phyloP scores from a whole-genome alignment of 2,797 vertebrate genomes.

The Sebastes baramenuke region DNA sequence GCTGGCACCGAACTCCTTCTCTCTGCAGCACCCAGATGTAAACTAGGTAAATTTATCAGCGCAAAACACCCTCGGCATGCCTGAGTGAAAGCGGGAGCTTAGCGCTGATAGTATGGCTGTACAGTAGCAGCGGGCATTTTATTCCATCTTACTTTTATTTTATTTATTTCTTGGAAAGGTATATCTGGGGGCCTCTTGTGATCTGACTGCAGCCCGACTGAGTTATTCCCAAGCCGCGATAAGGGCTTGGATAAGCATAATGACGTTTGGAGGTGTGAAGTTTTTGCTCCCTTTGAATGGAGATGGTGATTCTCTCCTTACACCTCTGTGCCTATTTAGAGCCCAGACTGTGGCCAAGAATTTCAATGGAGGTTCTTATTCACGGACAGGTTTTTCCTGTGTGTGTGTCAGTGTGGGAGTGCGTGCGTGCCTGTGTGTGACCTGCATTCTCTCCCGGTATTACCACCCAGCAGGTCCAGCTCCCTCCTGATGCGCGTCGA shows the following conservation, averaged over 20 bases:
- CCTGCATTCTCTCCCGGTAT: slow-evolving; percentile 44
- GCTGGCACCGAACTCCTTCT: slow-evolving; percentile 19
- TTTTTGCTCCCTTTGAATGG: slow-evolving; percentile 76
- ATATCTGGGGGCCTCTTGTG: slow-evolving; percentile 62
- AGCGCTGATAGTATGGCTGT: slow-evolving; percentile 51
- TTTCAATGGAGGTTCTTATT: slow-evolving; percentile 74
- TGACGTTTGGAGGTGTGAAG: slow-evolving; percentile 78
- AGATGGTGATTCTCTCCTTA: slow-evolving; percentile 70
- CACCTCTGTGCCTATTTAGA: slow-evolving; percentile 77
- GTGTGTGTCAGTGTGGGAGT: slow-evolving; percentile 26
- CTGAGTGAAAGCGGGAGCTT: slow-evolving; percentile 54
- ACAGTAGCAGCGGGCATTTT: slow-evolving; percentile 63
- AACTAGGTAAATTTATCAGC: slow-evolving; percentile 65
- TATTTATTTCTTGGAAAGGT: slow-evolving; percentile 51
- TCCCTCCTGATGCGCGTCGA: slow-evolving; percentile 29
- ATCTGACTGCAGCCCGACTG: slow-evolving; percentile 62
- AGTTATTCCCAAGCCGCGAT: slow-evolving; percentile 72
- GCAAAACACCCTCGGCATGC: slow-evolving; percentile 57
- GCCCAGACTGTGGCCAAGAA: slow-evolving; percentile 66
- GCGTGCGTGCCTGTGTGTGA: slow-evolving; percentile 40
- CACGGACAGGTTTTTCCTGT: slow-evolving; percentile 32
- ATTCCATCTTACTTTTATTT: slow-evolving; percentile 66
- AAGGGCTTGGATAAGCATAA: slow-evolving; percentile 79
- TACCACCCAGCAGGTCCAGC: slow-evolving; percentile 21
- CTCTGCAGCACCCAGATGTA: slow-evolving; percentile 39